Conservation (phyloP, 2,888 invertebrate species). For the Anarsia innoxiella region DNA sequence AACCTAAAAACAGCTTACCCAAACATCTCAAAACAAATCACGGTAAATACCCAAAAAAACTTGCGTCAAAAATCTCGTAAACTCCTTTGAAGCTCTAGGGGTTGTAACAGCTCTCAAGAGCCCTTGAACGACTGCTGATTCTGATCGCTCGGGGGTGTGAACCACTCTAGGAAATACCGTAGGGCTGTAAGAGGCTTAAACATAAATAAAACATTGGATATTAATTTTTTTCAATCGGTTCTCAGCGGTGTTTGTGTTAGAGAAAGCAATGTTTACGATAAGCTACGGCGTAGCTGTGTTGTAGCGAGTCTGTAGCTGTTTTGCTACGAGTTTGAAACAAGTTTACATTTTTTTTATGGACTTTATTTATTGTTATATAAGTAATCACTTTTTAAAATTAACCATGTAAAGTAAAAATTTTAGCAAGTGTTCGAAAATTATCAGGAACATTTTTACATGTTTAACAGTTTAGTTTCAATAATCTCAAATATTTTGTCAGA, state of each 20-base stretch:
- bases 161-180: constrained; percentile 17
- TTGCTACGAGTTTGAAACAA: neutral
- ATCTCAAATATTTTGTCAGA: no score
- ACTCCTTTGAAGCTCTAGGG: constrained; percentile 9
- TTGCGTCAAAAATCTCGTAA: constrained; percentile 8
- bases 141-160: constrained; percentile 16
- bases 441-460: no score
- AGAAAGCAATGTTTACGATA: neutral
- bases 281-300: neutral
- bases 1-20: neutral
- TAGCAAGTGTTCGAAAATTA: no score
- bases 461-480: no score
- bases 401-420: no score
- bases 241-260: constrained; percentile 2
- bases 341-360: no score
- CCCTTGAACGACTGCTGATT: constrained; percentile 19
- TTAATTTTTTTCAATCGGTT: constrained; percentile 12
- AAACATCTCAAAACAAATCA: constrained; percentile 1
- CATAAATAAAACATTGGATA: constrained; percentile 16
- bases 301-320: no score
- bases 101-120: constrained; percentile 17
- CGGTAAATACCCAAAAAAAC: constrained; percentile 7
- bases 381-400: no score
- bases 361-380: no score
- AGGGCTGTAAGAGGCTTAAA: constrained; percentile 20